Conservation (phyloP, 2,797 vertebrate genomes). For the Neosilurus mollespiculum region DNA sequence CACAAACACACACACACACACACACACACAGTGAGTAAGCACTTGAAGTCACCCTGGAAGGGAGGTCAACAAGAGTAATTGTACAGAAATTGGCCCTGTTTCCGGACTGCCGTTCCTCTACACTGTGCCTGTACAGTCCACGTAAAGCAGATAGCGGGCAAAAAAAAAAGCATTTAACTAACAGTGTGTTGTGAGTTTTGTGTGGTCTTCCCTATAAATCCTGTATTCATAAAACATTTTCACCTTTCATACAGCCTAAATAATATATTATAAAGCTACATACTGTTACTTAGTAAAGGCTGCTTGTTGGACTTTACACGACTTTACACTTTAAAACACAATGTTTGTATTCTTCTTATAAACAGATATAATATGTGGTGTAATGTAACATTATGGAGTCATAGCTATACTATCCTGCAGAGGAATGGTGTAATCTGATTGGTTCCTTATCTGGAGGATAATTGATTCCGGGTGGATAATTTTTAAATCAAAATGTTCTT, state of each 20-base stretch:
- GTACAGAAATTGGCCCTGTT: constrained; percentile 59
- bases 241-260: not conserved
- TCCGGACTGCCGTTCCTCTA: constrained; percentile 55
- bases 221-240: not conserved
- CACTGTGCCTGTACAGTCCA: constrained; percentile 19
- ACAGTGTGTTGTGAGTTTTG: not conserved
- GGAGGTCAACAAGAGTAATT: constrained; percentile 60
- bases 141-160: not conserved
- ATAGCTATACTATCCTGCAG: too few relatives aligned
- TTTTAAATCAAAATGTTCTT: too few relatives aligned
- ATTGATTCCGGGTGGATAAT: too few relatives aligned
- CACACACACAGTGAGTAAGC: constrained; percentile 52
- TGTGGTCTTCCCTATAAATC: not conserved
- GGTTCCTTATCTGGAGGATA: too few relatives aligned
- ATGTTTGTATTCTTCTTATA: not conserved
- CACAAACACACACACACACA: constrained; percentile 39
- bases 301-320: not conserved
- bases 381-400: too few relatives aligned
- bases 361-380: not conserved
- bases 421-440: too few relatives aligned
- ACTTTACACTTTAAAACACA: not conserved
- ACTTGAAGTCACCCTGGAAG: constrained; percentile 57
- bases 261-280: not conserved
- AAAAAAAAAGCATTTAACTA: not conserved
- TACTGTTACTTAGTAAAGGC: not conserved